Evolutionary conservation across 1,140 invertebrate species (phyloP).

Genomic region (Eufriesea mexicana): DNA sequence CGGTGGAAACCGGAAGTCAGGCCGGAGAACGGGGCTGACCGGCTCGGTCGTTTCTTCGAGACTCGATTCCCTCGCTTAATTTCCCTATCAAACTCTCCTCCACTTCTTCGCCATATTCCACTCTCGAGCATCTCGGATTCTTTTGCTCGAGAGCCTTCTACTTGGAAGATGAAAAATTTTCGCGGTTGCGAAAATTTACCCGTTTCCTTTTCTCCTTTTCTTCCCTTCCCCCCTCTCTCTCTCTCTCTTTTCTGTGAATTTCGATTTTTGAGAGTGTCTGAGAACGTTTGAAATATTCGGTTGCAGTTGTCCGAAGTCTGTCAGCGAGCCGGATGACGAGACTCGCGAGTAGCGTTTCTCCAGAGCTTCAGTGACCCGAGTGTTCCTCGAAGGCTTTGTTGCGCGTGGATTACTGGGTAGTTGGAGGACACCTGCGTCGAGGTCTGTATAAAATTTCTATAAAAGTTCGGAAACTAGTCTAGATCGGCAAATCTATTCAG

Average conservation of each 20-base stretch:
- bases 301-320: no score
- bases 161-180: not conserved
- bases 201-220: no score
- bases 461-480: slow-evolving; percentile 16
- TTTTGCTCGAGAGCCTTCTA: not conserved
- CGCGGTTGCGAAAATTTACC: not conserved
- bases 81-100: not conserved
- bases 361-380: no score
- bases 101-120: not conserved
- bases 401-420: not conserved
- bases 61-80: not conserved
- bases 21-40: slow-evolving; percentile 13
- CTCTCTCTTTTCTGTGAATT: no score
- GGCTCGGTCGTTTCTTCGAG: not conserved
- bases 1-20: slow-evolving; percentile 64
- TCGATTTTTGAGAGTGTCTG: no score
- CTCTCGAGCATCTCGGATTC: not conserved
- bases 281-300: no score
- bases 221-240: no score
- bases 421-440: slow-evolving; percentile 2
- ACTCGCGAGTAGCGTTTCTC: no score
- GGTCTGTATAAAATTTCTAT: slow-evolving; percentile 34
- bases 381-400: no score
- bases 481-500: slow-evolving; percentile 13
- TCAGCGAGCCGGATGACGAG: no score